phyloP scores from a whole-genome alignment of 2,113 vertebrate genomes.

The Zeus faber region DNA sequence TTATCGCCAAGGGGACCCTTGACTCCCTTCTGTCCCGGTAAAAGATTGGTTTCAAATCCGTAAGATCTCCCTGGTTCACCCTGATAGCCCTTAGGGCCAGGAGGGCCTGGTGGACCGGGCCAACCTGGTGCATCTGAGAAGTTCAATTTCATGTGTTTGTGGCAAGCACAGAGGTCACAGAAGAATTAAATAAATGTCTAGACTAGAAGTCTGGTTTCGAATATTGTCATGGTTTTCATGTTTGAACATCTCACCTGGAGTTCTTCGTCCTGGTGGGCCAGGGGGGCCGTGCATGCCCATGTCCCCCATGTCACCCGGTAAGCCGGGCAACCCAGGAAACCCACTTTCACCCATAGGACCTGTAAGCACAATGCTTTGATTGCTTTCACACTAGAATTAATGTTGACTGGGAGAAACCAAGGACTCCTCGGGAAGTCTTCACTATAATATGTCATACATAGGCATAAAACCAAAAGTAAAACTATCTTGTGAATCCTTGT shows the following conservation, averaged over 20 bases:
- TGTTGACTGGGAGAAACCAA: too few species aligned
- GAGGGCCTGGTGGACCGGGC: constrained; percentile 46
- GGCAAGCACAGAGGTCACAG: too few species aligned
- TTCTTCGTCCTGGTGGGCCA: constrained; percentile 40
- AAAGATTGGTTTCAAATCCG: not conserved
- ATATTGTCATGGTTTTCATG: not conserved
- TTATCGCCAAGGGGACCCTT: not conserved
- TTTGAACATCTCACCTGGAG: constrained; percentile 47
- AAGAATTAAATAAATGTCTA: not conserved
- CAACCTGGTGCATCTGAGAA: not conserved
- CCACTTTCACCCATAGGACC: constrained; percentile 58
- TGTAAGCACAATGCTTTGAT: constrained; percentile 10
- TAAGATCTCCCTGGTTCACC: not conserved
- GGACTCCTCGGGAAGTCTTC: too few species aligned
- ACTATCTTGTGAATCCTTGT: too few species aligned
- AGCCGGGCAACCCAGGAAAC: constrained; percentile 36
- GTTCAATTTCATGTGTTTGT: too few species aligned
- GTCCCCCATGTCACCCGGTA: constrained; percentile 47
- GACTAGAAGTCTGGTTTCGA: not conserved
- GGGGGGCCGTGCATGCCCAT: constrained; percentile 55
- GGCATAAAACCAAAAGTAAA: too few species aligned
- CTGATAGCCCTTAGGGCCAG: constrained; percentile 55
- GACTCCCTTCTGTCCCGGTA: not conserved
- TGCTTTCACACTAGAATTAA: not conserved
- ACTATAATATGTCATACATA: too few species aligned